Evolutionary conservation across 2,113 vertebrate species (phyloP), one percentile per base, ranked within the genome.

Genomic region (Circaetus gallicus): DNA sequence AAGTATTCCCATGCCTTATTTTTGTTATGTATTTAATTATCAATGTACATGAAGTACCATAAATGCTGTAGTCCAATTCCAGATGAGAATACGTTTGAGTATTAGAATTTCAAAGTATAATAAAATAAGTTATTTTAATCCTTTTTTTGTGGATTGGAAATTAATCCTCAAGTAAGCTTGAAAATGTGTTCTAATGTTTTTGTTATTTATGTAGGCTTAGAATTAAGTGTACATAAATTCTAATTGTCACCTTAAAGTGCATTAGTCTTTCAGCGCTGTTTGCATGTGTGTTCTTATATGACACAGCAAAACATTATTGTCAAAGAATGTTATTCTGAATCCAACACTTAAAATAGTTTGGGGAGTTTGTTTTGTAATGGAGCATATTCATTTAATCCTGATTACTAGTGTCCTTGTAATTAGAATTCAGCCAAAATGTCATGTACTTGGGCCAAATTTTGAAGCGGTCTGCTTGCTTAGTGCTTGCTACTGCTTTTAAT

Each of bases 201-300:
- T 81, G 19, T 86, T 91, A 65, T 88, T 86, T 85, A 28, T 62
- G 62, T 90, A 53, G 55, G 49, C 77, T 93, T 95, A 56, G 53
- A 96, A 82, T 90, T 95, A 94, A 82, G 61, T 69, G 18, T 78
- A 50, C n/a, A 14, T 20, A 45, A 92, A 86, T 96, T 96, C 52
- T 66, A 40, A 62, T 79, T 81, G 26, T 26, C 12, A 42, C 36
- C 29, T 67, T 56, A 19, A 79, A 69, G 70, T 53, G 24, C 52
- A 7, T 56, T 85, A 67, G 47, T 87, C 40, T 87, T 76, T 78
- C 28, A 86, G 20, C 22, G 40, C 11, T 81, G 45, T 77, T 89
- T 90, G 31, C 14, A 3, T 56, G n/a, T 42, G 7, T 69, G 16
- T 55, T 86, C 29, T 69, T 55, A 66, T 3, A 28, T 12, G 15